phyloP scores from a whole-genome alignment of 23 tunicate genomes.

The Halocynthia roretzi region DNA sequence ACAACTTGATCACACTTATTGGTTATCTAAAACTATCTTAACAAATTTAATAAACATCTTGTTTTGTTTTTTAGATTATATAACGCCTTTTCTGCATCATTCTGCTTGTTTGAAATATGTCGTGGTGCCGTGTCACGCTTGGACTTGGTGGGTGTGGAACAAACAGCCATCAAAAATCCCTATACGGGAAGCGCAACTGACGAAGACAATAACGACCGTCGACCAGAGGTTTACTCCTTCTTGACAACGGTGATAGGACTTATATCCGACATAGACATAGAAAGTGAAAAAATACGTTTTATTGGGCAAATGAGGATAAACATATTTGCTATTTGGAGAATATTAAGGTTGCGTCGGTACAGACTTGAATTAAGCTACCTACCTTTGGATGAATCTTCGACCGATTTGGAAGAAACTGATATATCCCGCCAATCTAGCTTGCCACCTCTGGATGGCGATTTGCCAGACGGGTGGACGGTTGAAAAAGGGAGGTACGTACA shows the following conservation, averaged over 20 bases:
- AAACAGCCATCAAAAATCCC: background rate
- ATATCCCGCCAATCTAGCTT: background rate
- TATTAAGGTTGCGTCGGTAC: slow-evolving; percentile 40
- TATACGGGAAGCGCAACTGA: background rate
- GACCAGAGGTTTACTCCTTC: slow-evolving; percentile 20
- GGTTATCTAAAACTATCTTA: too few species aligned
- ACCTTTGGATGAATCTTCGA: slow-evolving; percentile 8
- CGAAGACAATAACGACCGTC: slow-evolving; percentile 8
- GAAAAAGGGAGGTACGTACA: slow-evolving; percentile 14
- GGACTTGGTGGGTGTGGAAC: slow-evolving; percentile 57
- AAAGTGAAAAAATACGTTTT: slow-evolving; percentile 63
- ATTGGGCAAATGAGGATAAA: slow-evolving; percentile 56
- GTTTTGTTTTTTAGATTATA: slow-evolving; percentile 37
- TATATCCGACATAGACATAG: slow-evolving; percentile 91
- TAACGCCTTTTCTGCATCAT: slow-evolving; percentile 5
- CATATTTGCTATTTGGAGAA: slow-evolving; percentile 53
- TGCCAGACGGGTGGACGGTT: slow-evolving; percentile 37
- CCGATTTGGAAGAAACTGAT: background rate
- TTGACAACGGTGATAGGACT: slow-evolving; percentile 63
- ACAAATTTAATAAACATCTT: too few species aligned
- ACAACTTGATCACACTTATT: too few species aligned
- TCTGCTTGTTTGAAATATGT: slow-evolving; percentile 60
- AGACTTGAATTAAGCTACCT: slow-evolving; percentile 40
- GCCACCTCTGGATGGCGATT: slow-evolving; percentile 2
- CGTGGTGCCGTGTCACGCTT: slow-evolving; percentile 31